Evolutionary conservation across 2,888 invertebrate species (phyloP), one percentile per base, ranked within the genome.

Genomic region (Heliconius erato): DNA sequence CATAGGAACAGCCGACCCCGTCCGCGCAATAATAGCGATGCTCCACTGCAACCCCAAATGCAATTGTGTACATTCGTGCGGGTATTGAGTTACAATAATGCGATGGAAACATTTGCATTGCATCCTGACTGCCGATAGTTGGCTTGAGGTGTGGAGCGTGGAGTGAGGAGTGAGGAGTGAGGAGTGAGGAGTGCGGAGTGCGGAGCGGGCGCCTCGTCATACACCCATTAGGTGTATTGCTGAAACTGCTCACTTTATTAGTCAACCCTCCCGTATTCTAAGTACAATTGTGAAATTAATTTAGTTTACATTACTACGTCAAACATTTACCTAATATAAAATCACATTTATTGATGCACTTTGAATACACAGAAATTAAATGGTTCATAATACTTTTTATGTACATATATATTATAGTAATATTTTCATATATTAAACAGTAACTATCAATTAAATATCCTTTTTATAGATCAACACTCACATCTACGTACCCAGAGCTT

Each of bases 11-110:
- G 84, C 88, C 88, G 90, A 89, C 91, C 91, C 90, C 93, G 92
- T 94, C 94, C 93, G 92, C 90, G 91, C 93, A 93, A 93, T 94
- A 93, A 93, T 92, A 92, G 90, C 92, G 88, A 86, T 88, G 88
- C 87, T 87, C 87, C 88, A 93, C 91, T 93, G 92, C 93, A 92
- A 92, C 95, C 95, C 95, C 92, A 93, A 94, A 94, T 93, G 95
- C 95, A 94, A 94, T 95, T 95, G 95, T 92, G 94, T 95, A 94
- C 94, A 95, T 94, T 94, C 89, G 94, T 91, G 94, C 94, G 88
- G 89, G 91, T 92, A 95, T 95, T 93, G 92, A 94, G 94, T 95
- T 95, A 94, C 95, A 92, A 87, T 91, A 92, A 92, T 93, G 90
- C 91, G 89, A 92, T 93, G 92, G 92, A 92, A 93, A 94, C 93